Evolutionary conservation across 1,140 invertebrate species (phyloP).

Genomic region (Cydia splendana): DNA sequence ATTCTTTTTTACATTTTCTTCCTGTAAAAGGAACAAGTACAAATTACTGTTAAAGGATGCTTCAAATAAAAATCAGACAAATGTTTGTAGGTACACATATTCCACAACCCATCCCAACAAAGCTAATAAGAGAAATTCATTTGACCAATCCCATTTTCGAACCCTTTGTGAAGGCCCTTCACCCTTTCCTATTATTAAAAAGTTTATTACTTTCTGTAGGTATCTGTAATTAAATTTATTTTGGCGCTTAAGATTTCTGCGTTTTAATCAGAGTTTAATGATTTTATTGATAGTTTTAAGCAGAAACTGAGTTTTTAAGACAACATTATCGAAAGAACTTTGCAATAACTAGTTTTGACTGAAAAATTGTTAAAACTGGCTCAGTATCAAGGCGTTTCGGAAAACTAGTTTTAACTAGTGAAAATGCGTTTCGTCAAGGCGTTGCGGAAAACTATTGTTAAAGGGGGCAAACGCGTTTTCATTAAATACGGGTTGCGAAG

Average conservation of each 20-base stretch:
- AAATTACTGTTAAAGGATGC: neutral
- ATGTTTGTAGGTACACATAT: neutral
- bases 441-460: no score
- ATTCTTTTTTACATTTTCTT: no score
- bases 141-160: conserved; percentile 12
- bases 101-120: neutral
- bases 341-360: no score
- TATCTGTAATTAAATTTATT: neutral
- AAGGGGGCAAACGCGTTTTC: no score
- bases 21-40: neutral
- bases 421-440: no score
- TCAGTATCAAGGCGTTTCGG: no score
- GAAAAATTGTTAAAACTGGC: no score
- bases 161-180: conserved; percentile 12
- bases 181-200: conserved; percentile 19
- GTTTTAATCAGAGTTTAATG: no score
- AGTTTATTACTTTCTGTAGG: neutral
- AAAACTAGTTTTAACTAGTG: no score
- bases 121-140: conserved; percentile 17
- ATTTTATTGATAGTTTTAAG: conserved; percentile 1
- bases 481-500: no score
- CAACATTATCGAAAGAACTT: no score
- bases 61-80: neutral
- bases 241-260: neutral
- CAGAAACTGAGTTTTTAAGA: neutral